These are phyloP conservation scores for Pterophyllum scalare DNA, from an alignment of 2,113 vertebrate genomes.

Conservation along the genomic window DNA sequence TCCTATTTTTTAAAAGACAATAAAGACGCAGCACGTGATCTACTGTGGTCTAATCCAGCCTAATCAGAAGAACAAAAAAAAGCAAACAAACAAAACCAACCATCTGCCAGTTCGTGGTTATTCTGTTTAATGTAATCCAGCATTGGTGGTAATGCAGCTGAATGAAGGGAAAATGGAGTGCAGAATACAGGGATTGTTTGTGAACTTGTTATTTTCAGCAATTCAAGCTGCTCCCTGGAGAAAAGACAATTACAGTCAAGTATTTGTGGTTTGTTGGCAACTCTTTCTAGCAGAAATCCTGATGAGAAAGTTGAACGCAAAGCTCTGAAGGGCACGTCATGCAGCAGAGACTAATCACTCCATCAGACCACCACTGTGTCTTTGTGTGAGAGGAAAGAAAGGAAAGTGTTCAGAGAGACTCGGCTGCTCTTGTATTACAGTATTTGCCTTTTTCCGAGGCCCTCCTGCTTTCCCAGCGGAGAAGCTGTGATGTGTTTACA, in stretches of 20 bases:
- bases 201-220: conserved; percentile 25
- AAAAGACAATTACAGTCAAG: conserved; percentile 14
- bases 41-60: neutral
- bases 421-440: neutral
- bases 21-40: neutral
- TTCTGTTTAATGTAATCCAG: neutral
- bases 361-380: neutral
- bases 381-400: conserved; percentile 1
- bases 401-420: neutral
- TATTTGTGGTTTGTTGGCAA: conserved; percentile 1
- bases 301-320: neutral
- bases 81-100: neutral
- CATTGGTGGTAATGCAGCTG: neutral
- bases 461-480: conserved; percentile 1
- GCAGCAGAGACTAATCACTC: neutral
- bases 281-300: neutral
- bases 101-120: neutral
- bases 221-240: neutral
- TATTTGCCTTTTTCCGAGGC: neutral
- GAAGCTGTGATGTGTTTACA: conserved; percentile 43
- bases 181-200: neutral
- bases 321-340: neutral
- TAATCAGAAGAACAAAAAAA: neutral
- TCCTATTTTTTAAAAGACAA: no score
- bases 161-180: neutral